Conservation (phyloP, 2,113 vertebrate genomes). For the Protomyctophum bolini region DNA sequence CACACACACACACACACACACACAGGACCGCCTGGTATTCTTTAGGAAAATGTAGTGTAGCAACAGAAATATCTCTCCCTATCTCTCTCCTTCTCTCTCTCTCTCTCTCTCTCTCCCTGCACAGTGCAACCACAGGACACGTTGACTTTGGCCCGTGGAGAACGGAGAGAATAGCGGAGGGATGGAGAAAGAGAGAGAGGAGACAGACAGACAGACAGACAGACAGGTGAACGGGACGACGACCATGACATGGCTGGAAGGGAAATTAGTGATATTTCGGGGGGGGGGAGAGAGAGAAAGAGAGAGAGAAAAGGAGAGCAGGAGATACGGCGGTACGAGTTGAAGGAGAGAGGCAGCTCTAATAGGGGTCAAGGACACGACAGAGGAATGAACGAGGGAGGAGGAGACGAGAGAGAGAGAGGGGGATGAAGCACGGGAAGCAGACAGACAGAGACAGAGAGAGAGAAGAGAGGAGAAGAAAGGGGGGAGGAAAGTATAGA, state of each 20-base stretch:
- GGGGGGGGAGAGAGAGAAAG: not conserved
- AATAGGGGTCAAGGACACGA: too few species aligned
- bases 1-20: too few species aligned
- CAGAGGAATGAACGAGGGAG: too few species aligned
- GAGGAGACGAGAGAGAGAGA: not conserved
- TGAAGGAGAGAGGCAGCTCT: too few species aligned
- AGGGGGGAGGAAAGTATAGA: too few species aligned
- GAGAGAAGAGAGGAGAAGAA: too few species aligned
- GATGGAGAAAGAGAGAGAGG: not conserved
- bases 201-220: not conserved
- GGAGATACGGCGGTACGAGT: too few species aligned
- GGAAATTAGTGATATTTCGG: not conserved
- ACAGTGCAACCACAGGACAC: too few species aligned
- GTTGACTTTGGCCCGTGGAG: not conserved
- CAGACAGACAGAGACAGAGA: not conserved
- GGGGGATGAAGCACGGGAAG: not conserved
- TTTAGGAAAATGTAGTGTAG: not conserved
- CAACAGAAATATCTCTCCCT: conserved; percentile 14
- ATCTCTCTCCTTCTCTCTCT: conserved; percentile 53
- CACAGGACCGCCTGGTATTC: not conserved
- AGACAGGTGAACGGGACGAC: not conserved
- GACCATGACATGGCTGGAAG: too few species aligned
- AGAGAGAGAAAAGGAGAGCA: not conserved
- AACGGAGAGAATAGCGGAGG: not conserved
- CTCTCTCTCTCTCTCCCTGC: conserved; percentile 69